Evolutionary conservation across 2,888 invertebrate genomes (phyloP), one percentile per base, ranked within the genome.

Genomic region (Cerastoderma edule): DNA sequence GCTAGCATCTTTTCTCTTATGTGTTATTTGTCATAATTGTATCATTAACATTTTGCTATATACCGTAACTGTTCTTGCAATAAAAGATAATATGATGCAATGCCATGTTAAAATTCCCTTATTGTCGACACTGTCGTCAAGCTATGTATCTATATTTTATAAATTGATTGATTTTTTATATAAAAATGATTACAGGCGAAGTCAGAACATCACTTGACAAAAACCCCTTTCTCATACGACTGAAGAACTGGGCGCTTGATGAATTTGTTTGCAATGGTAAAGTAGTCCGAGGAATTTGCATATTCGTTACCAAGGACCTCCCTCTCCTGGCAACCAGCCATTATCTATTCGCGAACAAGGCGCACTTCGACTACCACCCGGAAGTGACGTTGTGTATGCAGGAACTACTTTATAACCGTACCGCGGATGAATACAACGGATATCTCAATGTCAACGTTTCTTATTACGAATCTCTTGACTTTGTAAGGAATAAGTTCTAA

Each of bases 321-420:
- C 46, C 46, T 6, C 16, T 6, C 4, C 46, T 46, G 4, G 46
- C 46, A n/a, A 6, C 46, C 4, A 6, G 5, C 4, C n/a, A 46
- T 4, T 4, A 46, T n/a, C 46, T 46, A 46, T 46, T 46, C 22
- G 46, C 22, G 4, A 46, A 46, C 46, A 46, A 46, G 46, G 19
- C 22, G 46, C 22, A n/a, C 16, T 46, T 46, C 16, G 46, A 22
- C 22, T 46, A 6, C 22, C 16, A 46, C 46, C 46, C 46, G 4
- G 46, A 46, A 46, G 46, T 46, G 4, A 46, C 22, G 46, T 13
- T 46, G 46, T 46, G 46, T 46, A 46, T 46, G 4, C 46, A 46
- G 46, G 46, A 46, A 46, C 46, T 46, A 46, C 46, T 46, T 46
- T 46, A 46, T 46, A 46, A 46, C 46, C 19, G 46, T 4, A 46